Evolutionary conservation across 2,797 vertebrate genomes (phyloP), one percentile per base, ranked within the genome.

Genomic region (Lerista edwardsae): DNA sequence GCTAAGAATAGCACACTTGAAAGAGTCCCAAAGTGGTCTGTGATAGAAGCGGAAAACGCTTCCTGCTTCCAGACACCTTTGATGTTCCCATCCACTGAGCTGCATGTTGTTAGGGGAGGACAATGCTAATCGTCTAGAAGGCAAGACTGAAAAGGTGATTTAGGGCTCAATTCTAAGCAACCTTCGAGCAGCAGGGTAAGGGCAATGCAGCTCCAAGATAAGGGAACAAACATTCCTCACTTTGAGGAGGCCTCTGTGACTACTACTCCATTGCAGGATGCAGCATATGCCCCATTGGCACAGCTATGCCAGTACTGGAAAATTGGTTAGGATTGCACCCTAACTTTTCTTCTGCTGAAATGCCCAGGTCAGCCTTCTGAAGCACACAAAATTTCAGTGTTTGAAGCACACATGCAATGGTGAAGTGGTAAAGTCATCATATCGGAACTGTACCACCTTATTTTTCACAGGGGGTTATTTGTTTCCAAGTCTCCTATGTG

Each of bases 1-100:
- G 23, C 67, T 69, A 73, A 44, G 23, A 64, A 74, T 74, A 41
- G 47, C n/a, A 17, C 44, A 74, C 55, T 47, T 74, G 44, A 29
- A n/a, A 51, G 73, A 29, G 55, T 57, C 68, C 39, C 17, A 61
- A n/a, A 44, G 29, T 62, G 57, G n/a, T 62, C 69, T 64, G 39
- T 8, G 19, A 64, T 34, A 29, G 12, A 74, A 8, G 39, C 23
- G 25, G 41, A 29, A 61, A 47, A 25, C 57, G 19, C 15, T 41
- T 34, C 36, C 59, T 82, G 57, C 39, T 69, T 61, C 61, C 9
- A 64, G 57, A 82, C 64, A 59, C 69, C 71, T 74, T 82, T 82
- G 31, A 47, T 74, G 57, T 62, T 41, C 41, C 31, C 80, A 64
- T 39, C 69, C 71, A 64, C 39, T 17, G 39, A 82, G 69, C 69